These are phyloP conservation scores for Dissostichus mawsoni DNA, from an alignment of 2,113 vertebrate genomes.

Conservation along the genomic window DNA sequence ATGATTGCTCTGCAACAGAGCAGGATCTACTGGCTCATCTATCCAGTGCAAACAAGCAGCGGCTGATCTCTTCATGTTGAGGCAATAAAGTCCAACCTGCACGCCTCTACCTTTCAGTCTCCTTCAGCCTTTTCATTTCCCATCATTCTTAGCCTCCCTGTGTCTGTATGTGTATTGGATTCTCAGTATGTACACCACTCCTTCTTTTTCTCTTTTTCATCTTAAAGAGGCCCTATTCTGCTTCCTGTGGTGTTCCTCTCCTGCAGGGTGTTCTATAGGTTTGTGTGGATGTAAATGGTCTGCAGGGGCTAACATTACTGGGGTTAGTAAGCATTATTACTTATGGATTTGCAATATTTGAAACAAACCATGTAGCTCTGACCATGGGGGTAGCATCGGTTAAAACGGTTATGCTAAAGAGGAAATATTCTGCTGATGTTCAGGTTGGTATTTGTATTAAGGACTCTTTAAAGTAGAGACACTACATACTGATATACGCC, in stretches of 20 bases:
- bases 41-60: constrained; percentile 38
- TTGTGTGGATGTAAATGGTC: no score
- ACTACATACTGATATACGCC: no score
- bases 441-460: no score
- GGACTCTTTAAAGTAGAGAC: no score
- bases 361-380: no score
- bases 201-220: background rate
- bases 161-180: background rate
- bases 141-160: background rate
- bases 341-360: no score
- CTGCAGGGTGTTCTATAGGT: no score
- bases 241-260: background rate
- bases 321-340: no score
- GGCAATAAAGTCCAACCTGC: constrained; percentile 31
- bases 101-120: constrained; percentile 7
- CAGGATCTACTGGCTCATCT: constrained; percentile 65
- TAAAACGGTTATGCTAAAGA: no score
- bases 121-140: background rate
- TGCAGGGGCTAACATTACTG: no score
- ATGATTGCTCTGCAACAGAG: constrained; percentile 53
- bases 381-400: no score
- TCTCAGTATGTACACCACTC: background rate
- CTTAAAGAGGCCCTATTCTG: background rate
- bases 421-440: no score
- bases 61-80: constrained; percentile 55